These are phyloP conservation scores for Crenichthys baileyi DNA, from an alignment of 2,797 vertebrate species.

Conservation along the genomic window DNA sequence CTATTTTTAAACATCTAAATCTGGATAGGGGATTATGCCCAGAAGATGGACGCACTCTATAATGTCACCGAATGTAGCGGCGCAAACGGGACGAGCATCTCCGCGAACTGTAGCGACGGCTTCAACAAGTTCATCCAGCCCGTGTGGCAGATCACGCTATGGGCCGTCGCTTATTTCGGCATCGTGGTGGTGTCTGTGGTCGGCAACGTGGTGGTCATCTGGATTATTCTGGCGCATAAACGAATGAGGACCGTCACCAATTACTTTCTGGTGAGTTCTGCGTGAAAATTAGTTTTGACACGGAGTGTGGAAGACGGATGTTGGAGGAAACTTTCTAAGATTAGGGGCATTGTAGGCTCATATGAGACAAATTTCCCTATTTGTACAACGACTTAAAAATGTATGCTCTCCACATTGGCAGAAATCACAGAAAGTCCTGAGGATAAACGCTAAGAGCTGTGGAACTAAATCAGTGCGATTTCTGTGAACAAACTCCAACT, in stretches of 20 bases:
- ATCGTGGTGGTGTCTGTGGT: slow-evolving; percentile 89
- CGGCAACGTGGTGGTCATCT: slow-evolving; percentile 90
- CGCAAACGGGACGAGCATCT: slow-evolving; percentile 46
- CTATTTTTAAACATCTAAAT: slow-evolving; percentile 27
- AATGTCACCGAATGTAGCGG: slow-evolving; percentile 52
- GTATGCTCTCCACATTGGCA: no score
- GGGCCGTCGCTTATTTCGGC: slow-evolving; percentile 87
- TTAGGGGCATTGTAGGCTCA: background rate
- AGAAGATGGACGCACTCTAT: slow-evolving; percentile 70
- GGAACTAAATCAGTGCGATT: background rate
- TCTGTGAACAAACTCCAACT: background rate
- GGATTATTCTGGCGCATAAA: slow-evolving; percentile 93
- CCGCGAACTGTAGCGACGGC: slow-evolving; percentile 72
- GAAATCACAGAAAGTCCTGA: no score
- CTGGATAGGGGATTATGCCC: background rate
- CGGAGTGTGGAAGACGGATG: background rate
- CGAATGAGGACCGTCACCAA: slow-evolving; percentile 95
- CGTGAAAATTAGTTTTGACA: background rate
- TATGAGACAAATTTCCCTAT: background rate
- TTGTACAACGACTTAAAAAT: background rate
- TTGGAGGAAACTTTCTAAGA: background rate
- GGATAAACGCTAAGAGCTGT: background rate
- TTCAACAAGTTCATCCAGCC: slow-evolving; percentile 90
- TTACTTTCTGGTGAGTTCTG: slow-evolving; percentile 85
- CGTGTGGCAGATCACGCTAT: slow-evolving; percentile 88